Evolutionary conservation across 2,113 vertebrate genomes (phyloP), one percentile per base, ranked within the genome.

Genomic region (Mola mola): DNA sequence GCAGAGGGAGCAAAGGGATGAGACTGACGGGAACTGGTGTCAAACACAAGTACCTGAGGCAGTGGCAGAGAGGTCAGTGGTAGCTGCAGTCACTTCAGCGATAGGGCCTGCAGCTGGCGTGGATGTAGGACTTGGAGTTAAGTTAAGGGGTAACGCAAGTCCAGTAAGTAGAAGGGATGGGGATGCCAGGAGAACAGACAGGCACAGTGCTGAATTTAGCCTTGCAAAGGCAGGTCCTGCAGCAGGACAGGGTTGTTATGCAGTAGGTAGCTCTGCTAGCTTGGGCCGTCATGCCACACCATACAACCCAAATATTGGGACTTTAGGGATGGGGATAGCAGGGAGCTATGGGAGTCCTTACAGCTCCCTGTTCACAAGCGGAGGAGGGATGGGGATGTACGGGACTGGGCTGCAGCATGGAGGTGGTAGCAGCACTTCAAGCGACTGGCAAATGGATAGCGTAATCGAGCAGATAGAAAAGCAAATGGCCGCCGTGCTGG

Each of bases 391-490:
- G 21, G 81, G 83, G 25, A 84, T 85, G 72, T 92, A 92, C 2
- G 76, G 87, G 24, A 88, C 87, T 0, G 87, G 86, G 58, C 73
- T 92, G n/a, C 88, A 78, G 19, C 88, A 76, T 19, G 71, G 33
- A 56, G 68, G 21, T 43, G 66, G 65, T 2, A 72, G 64, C 49
- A 78, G 80, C 28, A 34, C 78, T 2, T 80, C 83, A 29, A 74
- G 86, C 2, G 91, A 93, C 53, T 93, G 92, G 92, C 89, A 92
- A 82, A 93, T 93, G 92, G 92, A 93, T 84, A 92, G 89, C 22
- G 92, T 91, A 59, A 93, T 93, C 5, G 92, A 93, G 70, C 90
- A 93, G 73, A 93, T 93, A 26, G 92, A 93, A 66, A 92, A 92
- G 65, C 92, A 93, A 84, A 93, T 93, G 92, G 92, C 85, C 1